Percentiles rank a stretch among this genome's conserved stretches.
These are phyloP conservation scores for Neoitamus cyanurus DNA, from an alignment of 2,888 invertebrate genomes.

Conservation along the genomic window DNA sequence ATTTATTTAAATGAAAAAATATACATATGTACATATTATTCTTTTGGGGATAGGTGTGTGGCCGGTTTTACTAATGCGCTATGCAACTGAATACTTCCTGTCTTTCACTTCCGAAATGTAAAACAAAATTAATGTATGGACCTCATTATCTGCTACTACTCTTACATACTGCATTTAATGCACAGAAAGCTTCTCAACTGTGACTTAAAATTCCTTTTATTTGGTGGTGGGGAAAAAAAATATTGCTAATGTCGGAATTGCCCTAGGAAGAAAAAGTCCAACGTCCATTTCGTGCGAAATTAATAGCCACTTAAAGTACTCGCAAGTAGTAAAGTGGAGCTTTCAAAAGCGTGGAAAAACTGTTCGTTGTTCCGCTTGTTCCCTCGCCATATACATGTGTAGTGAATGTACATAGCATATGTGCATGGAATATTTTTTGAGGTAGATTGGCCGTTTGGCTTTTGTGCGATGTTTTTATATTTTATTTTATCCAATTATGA, in stretches of 20 bases:
- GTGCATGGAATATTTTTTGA: neutral
- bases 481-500: neutral
- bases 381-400: neutral
- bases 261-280: conserved; percentile 1
- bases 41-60: too few relatives aligned
- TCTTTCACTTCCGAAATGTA: neutral
- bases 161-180: neutral
- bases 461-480: neutral
- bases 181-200: neutral
- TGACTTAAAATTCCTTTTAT: neutral
- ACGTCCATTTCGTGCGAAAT: neutral
- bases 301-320: neutral
- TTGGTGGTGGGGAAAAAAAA: neutral
- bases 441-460: neutral
- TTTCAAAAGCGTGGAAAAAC: neutral
- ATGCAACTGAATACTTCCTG: too few relatives aligned
- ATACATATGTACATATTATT: too few relatives aligned
- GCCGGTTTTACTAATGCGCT: too few relatives aligned
- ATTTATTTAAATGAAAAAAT: too few relatives aligned
- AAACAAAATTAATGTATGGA: neutral
- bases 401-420: neutral
- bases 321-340: neutral
- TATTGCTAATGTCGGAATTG: neutral
- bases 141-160: neutral
- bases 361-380: neutral